Evolutionary conservation across 2,113 vertebrate species (phyloP).

Genomic region (Sialia sialis): DNA sequence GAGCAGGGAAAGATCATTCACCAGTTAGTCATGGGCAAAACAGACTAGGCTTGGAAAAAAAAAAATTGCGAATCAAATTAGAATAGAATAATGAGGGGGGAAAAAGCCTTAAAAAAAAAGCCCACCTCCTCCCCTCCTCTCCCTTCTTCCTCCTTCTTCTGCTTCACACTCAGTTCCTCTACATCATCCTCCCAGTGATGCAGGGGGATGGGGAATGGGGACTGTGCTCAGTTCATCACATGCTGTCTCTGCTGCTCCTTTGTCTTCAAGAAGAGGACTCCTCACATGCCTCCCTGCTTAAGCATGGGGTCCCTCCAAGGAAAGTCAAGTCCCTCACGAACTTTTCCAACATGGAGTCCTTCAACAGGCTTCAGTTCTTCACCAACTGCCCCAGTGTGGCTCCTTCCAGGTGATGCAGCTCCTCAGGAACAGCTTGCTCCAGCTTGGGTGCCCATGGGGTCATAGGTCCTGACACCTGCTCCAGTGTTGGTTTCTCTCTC

Average conservation of each 20-base stretch:
- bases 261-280: neutral
- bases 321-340: neutral
- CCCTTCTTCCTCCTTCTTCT: neutral
- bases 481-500: neutral
- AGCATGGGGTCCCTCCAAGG: neutral
- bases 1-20: neutral
- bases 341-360: neutral
- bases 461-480: neutral
- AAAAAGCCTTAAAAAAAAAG: neutral
- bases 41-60: neutral
- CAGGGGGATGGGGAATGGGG: neutral
- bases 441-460: fast-evolving
- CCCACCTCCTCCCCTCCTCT: neutral
- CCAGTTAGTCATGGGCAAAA: neutral
- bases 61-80: neutral
- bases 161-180: neutral
- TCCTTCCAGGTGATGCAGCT: neutral
- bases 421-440: neutral
- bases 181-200: neutral
- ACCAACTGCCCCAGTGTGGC: neutral
- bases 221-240: neutral
- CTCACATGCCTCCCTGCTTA: neutral
- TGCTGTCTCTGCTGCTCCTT: neutral
- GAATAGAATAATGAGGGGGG: neutral
- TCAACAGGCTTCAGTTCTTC: neutral